Percentiles rank a stretch among this genome's conserved stretches.
phyloP scores from a whole-genome alignment of 2,797 vertebrate genomes.

The Alouatta caraya region DNA sequence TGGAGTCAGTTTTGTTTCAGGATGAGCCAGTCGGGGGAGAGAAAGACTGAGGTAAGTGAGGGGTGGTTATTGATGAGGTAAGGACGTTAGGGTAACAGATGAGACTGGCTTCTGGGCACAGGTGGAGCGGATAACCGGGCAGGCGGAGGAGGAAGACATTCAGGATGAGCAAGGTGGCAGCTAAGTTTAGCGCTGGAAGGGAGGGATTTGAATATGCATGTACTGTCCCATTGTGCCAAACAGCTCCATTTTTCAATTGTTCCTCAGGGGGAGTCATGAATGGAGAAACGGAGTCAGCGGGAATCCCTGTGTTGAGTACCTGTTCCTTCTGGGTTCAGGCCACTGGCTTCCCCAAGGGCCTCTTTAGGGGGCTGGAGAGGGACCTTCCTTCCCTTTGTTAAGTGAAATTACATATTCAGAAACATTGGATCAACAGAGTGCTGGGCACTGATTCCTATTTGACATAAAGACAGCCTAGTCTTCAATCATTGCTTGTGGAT shows the following conservation, averaged over 20 bases:
- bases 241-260: neutral
- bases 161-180: constrained; percentile 46
- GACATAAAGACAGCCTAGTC: neutral
- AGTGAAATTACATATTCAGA: neutral
- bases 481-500: neutral
- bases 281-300: constrained; percentile 35
- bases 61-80: neutral
- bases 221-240: neutral
- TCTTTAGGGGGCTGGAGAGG: neutral
- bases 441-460: neutral
- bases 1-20: neutral
- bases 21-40: neutral
- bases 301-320: neutral
- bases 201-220: constrained; percentile 44
- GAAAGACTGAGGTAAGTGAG: neutral
- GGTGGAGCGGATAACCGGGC: neutral
- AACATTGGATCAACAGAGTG: neutral
- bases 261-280: neutral
- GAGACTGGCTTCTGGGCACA: neutral
- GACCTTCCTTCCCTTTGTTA: neutral
- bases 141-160: neutral
- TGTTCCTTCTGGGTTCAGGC: neutral
- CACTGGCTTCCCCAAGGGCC: neutral
- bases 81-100: neutral
- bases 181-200: constrained; percentile 45